Evolutionary conservation across 2,888 invertebrate genomes (phyloP), one percentile per base, ranked within the genome.

Genomic region (Macaria liturata): DNA sequence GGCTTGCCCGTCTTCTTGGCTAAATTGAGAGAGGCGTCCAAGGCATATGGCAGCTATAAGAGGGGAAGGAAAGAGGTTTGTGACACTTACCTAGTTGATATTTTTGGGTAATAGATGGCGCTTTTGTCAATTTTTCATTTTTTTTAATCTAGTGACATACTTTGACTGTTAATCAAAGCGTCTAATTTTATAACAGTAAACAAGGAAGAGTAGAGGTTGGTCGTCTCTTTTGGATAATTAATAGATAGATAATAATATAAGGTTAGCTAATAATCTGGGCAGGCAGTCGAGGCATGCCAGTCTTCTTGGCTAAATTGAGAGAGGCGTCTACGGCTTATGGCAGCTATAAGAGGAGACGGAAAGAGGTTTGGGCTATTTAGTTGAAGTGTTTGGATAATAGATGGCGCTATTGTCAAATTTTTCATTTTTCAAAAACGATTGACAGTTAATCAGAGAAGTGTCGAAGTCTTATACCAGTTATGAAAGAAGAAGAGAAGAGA

Each of bases 1-100:
- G 97, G 96, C 32, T 95, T 96, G 83, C 97, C 97, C 0, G 95
- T 95, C 59, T 97, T 95, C 82, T 84, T 97, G 37, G 89, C 89
- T 65, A 93, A 94, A 66, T 94, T 97, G 93, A 89, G 96, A 59
- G 83, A 86, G 30, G 62, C 61, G 0, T 59, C 61, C 6, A 47
- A 43, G n/a, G 48, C 45, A 0, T 61, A 62, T 42, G 8, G 43
- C 9, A 37, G 9, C 0, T 65, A 66, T 46, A 59, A 51, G n/a
- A 46, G 32, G 4, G 20, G 45, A 5, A 32, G 8, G 5, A 40
- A 49, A 4, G 54, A 62, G 60, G 62, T 62, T n/a, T n/a, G n/a
- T n/a, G n/a, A n/a, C n/a, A n/a, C n/a, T n/a, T n/a, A n/a, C n/a
- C n/a, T 3, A 43, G 47, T 32, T 8, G 8, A 9, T 44, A 42